phyloP scores from a whole-genome alignment of 2,113 vertebrate species.

The Pycnonotus jocosus region DNA sequence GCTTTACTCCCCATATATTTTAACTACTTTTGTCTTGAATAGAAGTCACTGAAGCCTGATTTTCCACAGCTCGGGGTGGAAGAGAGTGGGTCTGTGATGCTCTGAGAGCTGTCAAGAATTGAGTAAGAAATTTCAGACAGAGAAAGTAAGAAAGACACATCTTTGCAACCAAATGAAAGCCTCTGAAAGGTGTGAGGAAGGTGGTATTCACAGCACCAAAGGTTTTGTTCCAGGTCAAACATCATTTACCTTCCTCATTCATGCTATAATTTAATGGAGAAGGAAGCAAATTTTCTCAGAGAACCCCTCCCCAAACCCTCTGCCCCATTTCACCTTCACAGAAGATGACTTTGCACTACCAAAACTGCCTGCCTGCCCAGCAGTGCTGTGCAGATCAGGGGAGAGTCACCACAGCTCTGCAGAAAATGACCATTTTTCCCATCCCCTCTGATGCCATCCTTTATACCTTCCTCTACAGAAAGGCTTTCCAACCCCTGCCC shows the following conservation, averaged over 20 bases:
- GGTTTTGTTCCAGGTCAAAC: background rate
- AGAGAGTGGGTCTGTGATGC: background rate
- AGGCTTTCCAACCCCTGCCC: background rate
- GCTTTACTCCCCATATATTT: background rate
- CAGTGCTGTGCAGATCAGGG: background rate
- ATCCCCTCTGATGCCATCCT: background rate
- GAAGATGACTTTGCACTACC: background rate
- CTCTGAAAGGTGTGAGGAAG: background rate
- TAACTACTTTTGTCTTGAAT: background rate
- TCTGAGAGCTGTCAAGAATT: background rate
- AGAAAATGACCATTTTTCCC: background rate
- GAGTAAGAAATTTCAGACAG: background rate
- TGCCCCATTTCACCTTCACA: rapidly evolving
- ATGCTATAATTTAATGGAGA: background rate
- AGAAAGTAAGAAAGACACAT: background rate
- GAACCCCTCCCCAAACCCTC: background rate
- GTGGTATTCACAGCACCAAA: background rate
- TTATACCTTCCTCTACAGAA: background rate
- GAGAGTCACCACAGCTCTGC: rapidly evolving
- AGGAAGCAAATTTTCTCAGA: background rate
- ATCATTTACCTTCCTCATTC: background rate
- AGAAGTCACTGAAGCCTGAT: background rate
- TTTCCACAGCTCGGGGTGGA: background rate
- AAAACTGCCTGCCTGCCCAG: background rate
- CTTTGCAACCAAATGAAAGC: background rate